Evolutionary conservation across 2,113 vertebrate genomes (phyloP).

Genomic region (Chiloscyllium plagiosum): DNA sequence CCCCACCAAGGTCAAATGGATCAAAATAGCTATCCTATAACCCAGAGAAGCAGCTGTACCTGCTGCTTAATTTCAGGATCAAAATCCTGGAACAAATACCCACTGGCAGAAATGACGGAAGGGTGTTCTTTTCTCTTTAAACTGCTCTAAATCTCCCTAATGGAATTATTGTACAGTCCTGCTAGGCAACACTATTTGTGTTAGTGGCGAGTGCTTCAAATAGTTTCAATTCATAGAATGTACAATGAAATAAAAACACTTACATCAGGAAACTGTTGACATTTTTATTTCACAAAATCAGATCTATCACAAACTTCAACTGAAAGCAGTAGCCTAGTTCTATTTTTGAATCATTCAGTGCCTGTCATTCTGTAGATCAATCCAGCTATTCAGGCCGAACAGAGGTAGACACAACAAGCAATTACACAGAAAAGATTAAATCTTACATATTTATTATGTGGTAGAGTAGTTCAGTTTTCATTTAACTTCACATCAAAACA

Average conservation of each 20-base stretch:
- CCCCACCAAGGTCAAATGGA: constrained; percentile 49
- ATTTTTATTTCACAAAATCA: not conserved
- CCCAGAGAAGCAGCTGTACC: constrained; percentile 48
- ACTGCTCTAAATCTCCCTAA: constrained; percentile 1
- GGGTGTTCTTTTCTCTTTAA: constrained; percentile 8
- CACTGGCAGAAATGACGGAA: constrained; percentile 39
- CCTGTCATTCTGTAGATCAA: not conserved
- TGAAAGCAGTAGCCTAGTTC: not conserved
- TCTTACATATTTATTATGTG: not conserved
- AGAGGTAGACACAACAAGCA: not conserved
- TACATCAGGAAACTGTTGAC: not conserved
- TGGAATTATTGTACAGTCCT: not conserved
- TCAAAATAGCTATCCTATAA: constrained; percentile 52
- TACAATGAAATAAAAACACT: not conserved
- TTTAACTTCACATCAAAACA: not conserved
- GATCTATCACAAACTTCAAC: not conserved
- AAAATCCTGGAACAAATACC: constrained; percentile 41
- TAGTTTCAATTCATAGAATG: not conserved
- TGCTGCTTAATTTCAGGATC: constrained; percentile 44
- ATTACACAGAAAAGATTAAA: not conserved
- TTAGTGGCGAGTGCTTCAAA: not conserved
- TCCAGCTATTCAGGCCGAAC: not conserved
- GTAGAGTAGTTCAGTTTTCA: not conserved
- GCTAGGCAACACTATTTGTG: not conserved
- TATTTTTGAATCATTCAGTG: not conserved